A percentile compares a stretch with the other conserved stretches of the same genome.
These are phyloP conservation scores for Echinops telfairi DNA, from an alignment of 2,113 vertebrate species.

Conservation along the genomic window DNA sequence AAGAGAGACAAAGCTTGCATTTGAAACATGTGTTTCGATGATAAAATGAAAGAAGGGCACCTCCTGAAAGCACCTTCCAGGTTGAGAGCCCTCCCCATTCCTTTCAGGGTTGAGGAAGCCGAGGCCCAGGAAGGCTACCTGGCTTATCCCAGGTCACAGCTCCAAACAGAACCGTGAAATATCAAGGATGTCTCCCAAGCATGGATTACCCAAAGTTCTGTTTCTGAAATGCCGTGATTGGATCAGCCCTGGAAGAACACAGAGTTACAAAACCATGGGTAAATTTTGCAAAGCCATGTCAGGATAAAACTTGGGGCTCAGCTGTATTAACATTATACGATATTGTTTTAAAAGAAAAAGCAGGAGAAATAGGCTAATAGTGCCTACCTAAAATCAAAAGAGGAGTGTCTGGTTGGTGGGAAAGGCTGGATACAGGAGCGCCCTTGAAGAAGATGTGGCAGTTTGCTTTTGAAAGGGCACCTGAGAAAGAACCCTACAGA, in stretches of 20 bases:
- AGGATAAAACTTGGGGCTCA: neutral
- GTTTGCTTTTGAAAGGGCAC: neutral
- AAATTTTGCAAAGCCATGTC: neutral
- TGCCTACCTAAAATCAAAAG: neutral
- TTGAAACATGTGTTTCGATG: slow-evolving; percentile 81
- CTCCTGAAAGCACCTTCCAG: neutral
- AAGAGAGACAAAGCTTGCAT: slow-evolving; percentile 75
- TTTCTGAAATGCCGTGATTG: neutral
- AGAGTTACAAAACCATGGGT: neutral
- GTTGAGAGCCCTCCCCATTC: neutral
- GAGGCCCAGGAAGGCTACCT: neutral
- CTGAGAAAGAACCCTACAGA: neutral
- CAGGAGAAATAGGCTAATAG: neutral
- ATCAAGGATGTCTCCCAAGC: neutral
- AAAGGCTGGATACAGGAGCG: neutral
- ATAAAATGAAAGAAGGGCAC: slow-evolving; percentile 12
- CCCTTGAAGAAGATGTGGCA: neutral
- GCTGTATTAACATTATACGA: neutral
- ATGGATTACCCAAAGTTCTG: neutral
- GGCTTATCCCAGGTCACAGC: neutral
- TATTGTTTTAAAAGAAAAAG: neutral
- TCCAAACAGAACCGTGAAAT: neutral
- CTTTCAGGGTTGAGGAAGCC: neutral
- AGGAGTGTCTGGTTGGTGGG: neutral
- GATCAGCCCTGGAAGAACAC: neutral